These are phyloP conservation scores for Corythornis cristatus DNA, from an alignment of 2,113 vertebrate species.

Conservation along the genomic window DNA sequence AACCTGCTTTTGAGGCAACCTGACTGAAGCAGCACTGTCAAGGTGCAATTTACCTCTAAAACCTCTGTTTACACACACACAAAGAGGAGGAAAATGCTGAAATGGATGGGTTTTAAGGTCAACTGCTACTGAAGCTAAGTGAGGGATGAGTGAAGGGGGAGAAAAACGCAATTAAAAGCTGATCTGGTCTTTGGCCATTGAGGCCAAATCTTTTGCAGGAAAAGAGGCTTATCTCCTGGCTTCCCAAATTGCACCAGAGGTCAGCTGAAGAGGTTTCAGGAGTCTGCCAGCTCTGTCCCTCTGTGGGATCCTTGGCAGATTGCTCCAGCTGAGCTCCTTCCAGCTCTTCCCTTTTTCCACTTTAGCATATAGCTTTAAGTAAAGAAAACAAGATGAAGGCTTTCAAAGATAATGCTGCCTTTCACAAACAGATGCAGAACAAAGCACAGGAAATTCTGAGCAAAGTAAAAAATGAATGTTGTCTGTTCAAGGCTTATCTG, in stretches of 20 bases:
- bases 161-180: neutral
- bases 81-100: neutral
- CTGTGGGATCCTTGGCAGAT: conserved; percentile 39
- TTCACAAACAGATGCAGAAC: conserved; percentile 65
- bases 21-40: neutral
- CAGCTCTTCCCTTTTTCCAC: conserved; percentile 58
- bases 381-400: conserved; percentile 60
- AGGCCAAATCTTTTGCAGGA: conserved; percentile 2
- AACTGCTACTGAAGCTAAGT: neutral
- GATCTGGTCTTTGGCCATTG: neutral
- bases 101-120: neutral
- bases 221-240: conserved; percentile 15
- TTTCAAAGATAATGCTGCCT: conserved; percentile 18
- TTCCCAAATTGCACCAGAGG: conserved; percentile 26
- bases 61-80: neutral
- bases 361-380: conserved; percentile 29
- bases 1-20: neutral
- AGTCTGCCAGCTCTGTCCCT: conserved; percentile 53
- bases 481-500: conserved; percentile 53
- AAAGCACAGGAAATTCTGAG: conserved; percentile 69
- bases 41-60: neutral
- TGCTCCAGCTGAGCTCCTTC: conserved; percentile 69
- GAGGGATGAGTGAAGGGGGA: neutral
- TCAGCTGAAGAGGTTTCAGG: conserved; percentile 39
- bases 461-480: conserved; percentile 54